Evolutionary conservation across 1,140 invertebrate genomes (phyloP), one percentile per base, ranked within the genome.

Genomic region (Eumaeus atala): DNA sequence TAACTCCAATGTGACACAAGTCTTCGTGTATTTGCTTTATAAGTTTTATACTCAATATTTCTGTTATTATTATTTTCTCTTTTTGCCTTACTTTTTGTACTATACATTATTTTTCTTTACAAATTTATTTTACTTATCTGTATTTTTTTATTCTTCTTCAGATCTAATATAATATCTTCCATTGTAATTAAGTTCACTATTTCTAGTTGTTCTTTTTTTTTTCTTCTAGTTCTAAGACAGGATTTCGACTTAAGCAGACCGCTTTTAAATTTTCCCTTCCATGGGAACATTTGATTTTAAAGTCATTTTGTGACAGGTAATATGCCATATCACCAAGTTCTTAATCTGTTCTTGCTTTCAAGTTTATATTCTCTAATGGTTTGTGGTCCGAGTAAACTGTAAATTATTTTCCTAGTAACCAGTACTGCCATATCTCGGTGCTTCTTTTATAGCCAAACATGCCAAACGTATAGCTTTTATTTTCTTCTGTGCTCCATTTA

Each of bases 291-390:
- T 16, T 5, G 1, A 42, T 9, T 42, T 42, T 9, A 42, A 42
- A 42, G 14, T 42, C 17, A 12, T 16, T 12, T 16, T 42, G 40
- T 42, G 12, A 42, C 1, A 42, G 17, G 3, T 42, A 42, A 42
- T 42, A 42, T 3, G n/a, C 12, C 2, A 42, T 10, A 14, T 42
- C 40, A 16, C 40, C 40, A 1, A 42, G 40, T 4, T 42, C 12
- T 42, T 42, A 1, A 14, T 42, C 40, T 1, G 40, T 42, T 42
- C 40, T 42, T 42, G 40, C 40, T 12, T 42, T 42, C 9, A 42
- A 12, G 17, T 42, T 42, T 3, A 42, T 1, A 16, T 42, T 42
- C 16, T 42, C 40, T 12, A 42, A 12, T 14, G 40, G 40, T 42
- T 42, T 42, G 9, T 42, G 40, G 9, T 42, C 40, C 14, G 40